Percentiles rank a stretch among this genome's conserved stretches.
These are phyloP conservation scores for Rhinolophus sinicus DNA, from an alignment of 2,113 vertebrate species.

Conservation along the genomic window DNA sequence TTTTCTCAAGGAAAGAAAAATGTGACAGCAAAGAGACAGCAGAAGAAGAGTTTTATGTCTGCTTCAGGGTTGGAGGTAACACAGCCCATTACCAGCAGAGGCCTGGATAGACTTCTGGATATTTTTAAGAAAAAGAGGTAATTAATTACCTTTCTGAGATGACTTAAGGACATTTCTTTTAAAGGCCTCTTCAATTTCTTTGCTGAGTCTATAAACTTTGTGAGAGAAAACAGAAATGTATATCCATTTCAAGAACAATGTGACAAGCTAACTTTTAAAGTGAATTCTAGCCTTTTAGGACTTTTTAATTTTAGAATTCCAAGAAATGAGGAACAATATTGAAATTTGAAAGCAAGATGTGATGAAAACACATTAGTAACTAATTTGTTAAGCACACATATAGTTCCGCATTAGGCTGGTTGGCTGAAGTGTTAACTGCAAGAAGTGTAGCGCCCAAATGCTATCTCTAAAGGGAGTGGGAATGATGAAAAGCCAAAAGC, in stretches of 20 bases:
- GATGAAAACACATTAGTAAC: background rate
- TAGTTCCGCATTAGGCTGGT: background rate
- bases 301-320: constrained; percentile 19
- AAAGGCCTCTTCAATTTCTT: constrained; percentile 57
- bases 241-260: background rate
- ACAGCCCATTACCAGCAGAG: background rate
- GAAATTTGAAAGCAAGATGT: constrained; percentile 10
- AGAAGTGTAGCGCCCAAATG: background rate
- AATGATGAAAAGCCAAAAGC: background rate
- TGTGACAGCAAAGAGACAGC: background rate
- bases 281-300: background rate
- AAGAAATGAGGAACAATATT: background rate
- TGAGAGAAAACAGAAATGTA: constrained; percentile 41
- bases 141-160: constrained; percentile 54
- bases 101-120: background rate
- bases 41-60: background rate
- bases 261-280: constrained; percentile 31
- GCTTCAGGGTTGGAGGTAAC: background rate
- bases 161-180: constrained; percentile 48
- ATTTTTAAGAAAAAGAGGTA: constrained; percentile 26
- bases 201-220: constrained; percentile 43
- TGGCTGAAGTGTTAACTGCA: background rate
- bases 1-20: constrained; percentile 34
- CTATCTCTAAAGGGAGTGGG: background rate
- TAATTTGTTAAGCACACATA: background rate